Evolutionary conservation across 2,113 vertebrate species (phyloP).

Genomic region (Callionymus lyra): DNA sequence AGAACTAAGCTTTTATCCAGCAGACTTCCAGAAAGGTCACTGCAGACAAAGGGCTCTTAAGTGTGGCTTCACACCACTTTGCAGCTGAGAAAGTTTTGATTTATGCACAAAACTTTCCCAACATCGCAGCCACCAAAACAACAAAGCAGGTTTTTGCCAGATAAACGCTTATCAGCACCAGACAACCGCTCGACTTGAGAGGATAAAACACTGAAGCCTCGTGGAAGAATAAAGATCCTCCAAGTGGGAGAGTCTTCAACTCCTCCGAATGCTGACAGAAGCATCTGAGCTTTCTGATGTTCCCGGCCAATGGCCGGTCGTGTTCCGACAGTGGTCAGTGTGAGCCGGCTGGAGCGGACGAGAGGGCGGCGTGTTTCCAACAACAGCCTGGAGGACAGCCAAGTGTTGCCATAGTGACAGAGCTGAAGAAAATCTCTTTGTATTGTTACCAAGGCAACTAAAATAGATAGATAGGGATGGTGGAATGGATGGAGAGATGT

Average conservation of each 20-base stretch:
- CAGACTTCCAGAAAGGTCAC: too few relatives aligned
- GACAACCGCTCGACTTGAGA: too few relatives aligned
- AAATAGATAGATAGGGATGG: conserved; percentile 25
- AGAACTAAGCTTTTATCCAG: too few relatives aligned
- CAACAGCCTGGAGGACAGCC: conserved; percentile 59
- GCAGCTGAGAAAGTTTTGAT: too few relatives aligned
- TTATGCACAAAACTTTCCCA: too few relatives aligned
- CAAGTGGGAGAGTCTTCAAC: conserved; percentile 1
- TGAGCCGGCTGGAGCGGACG: conserved; percentile 17
- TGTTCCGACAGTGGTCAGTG: conserved; percentile 14
- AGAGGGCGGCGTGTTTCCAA: conserved; percentile 34
- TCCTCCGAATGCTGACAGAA: conserved; percentile 5
- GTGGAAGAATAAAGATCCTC: neutral
- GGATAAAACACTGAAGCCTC: too few relatives aligned
- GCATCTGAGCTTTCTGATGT: conserved; percentile 7
- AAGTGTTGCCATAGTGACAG: conserved; percentile 62
- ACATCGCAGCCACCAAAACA: too few relatives aligned
- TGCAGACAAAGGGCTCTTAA: too few relatives aligned
- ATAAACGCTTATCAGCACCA: too few relatives aligned
- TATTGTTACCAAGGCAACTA: conserved; percentile 69
- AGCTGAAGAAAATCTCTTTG: conserved; percentile 60
- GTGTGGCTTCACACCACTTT: too few relatives aligned
- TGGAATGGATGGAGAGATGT: conserved; percentile 11
- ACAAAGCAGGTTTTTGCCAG: too few relatives aligned
- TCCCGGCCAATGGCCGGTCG: conserved; percentile 5